Conservation (phyloP, 2,888 invertebrate species). For the Dioctria rufipes region DNA sequence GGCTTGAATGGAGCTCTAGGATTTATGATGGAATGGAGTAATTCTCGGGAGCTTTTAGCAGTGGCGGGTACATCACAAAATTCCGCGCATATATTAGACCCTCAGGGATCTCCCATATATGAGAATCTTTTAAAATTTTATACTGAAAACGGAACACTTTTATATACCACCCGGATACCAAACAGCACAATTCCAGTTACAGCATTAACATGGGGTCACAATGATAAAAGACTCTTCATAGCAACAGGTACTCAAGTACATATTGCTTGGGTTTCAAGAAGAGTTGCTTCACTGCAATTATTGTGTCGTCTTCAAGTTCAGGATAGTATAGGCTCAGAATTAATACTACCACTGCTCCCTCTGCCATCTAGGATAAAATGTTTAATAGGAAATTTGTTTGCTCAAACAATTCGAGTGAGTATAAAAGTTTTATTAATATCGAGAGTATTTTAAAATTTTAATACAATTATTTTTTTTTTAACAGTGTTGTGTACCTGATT, state of each 20-base stretch:
- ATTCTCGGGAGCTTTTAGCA: constrained; percentile 91
- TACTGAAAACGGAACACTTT: constrained; percentile 85
- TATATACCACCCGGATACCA: constrained; percentile 86
- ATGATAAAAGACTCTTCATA: constrained; percentile 94
- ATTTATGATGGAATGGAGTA: constrained; percentile 96
- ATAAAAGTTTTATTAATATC: not conserved
- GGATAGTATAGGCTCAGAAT: constrained; percentile 81
- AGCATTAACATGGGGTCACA: constrained; percentile 98
- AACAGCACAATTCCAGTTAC: constrained; percentile 85
- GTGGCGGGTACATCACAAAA: constrained; percentile 84
- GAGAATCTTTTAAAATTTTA: constrained; percentile 93
- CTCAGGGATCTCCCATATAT: constrained; percentile 74
- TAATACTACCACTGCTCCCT: constrained; percentile 83
- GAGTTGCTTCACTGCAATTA: constrained; percentile 91
- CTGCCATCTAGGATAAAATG: constrained; percentile 90
- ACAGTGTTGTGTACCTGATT: constrained; percentile 95
- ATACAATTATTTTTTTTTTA: constrained; percentile 27
- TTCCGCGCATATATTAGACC: constrained; percentile 65
- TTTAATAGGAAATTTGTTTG: constrained; percentile 88
- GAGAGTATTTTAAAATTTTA: not conserved
- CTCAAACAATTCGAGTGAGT: constrained; percentile 92
- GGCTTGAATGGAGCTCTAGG: constrained; percentile 83
- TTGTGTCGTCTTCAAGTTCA: constrained; percentile 88
- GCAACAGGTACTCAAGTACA: constrained; percentile 93
- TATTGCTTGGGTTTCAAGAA: constrained; percentile 93